phyloP scores from a whole-genome alignment of 2,888 invertebrate genomes.

The Epistrophe grossulariae region DNA sequence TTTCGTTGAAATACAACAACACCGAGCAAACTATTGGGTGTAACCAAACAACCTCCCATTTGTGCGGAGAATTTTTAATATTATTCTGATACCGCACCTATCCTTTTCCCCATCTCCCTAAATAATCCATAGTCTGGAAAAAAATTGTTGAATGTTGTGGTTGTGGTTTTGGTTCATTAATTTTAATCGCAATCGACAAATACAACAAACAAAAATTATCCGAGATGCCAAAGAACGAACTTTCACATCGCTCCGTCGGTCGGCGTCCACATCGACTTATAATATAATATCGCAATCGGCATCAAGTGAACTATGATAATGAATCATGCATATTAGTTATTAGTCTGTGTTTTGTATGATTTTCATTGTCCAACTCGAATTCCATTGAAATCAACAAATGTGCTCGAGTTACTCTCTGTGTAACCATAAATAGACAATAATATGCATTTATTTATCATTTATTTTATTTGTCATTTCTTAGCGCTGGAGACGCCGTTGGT shows the following conservation, averaged over 20 bases:
- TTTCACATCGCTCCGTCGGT: constrained; percentile 13
- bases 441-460: constrained; percentile 23
- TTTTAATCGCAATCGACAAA: not conserved
- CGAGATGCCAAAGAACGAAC: not conserved
- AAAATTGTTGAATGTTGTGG: not conserved
- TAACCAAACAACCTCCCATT: constrained; percentile 24
- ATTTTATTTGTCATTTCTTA: constrained; percentile 83
- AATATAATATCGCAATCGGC: not conserved
- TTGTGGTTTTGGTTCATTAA: not conserved
- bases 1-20: not conserved
- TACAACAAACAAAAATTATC: not conserved
- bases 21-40: not conserved
- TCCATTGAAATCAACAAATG: constrained; percentile 35
- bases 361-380: constrained; percentile 28
- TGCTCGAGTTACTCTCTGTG: constrained; percentile 25
- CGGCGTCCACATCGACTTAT: not conserved
- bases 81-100: constrained; percentile 7
- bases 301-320: constrained; percentile 33
- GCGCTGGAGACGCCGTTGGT: constrained; percentile 98
- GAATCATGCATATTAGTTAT: constrained; percentile 49
- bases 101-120: not conserved
- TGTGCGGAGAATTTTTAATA: not conserved
- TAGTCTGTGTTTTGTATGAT: constrained; percentile 6
- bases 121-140: not conserved
- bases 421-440: constrained; percentile 12